Percentiles rank a stretch among this genome's conserved stretches.
Evolutionary conservation across 92 coral and sea anemone genomes (phyloP).

Genomic region (Isaurus tuberculatus): DNA sequence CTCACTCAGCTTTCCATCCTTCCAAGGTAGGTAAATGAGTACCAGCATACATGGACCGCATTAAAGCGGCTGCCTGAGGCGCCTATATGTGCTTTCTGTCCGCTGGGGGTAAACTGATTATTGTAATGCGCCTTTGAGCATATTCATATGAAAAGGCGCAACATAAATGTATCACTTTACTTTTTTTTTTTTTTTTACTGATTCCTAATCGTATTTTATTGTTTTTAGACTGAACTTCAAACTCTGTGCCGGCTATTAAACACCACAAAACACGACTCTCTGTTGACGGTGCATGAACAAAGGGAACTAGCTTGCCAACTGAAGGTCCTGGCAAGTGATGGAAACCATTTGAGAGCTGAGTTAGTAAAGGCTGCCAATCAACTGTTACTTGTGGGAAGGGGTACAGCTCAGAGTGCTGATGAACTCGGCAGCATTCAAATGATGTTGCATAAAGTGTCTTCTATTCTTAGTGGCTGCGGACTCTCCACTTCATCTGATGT

Average conservation of each 20-base stretch:
- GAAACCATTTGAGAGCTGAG: slow-evolving; percentile 15
- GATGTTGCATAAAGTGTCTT: slow-evolving; percentile 22
- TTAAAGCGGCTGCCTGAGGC: no score
- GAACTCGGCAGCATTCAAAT: neutral
- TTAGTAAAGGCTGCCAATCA: slow-evolving; percentile 24
- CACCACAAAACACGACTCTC: slow-evolving; percentile 1
- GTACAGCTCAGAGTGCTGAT: neutral
- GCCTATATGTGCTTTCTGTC: no score
- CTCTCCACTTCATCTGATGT: neutral
- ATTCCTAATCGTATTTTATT: neutral
- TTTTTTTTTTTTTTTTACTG: neutral
- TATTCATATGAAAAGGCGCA: no score
- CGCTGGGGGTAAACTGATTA: no score
- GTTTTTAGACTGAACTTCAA: neutral
- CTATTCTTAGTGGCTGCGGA: neutral
- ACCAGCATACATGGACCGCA: no score
- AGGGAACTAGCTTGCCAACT: slow-evolving; percentile 22
- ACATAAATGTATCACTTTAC: no score
- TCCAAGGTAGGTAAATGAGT: no score
- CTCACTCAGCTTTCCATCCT: no score
- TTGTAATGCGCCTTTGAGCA: no score
- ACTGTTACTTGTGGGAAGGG: neutral
- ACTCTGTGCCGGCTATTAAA: slow-evolving; percentile 7
- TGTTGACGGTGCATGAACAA: neutral
- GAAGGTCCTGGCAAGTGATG: slow-evolving; percentile 4